Evolutionary conservation across 2,113 vertebrate species (phyloP).

Genomic region (Crotalus tigris): DNA sequence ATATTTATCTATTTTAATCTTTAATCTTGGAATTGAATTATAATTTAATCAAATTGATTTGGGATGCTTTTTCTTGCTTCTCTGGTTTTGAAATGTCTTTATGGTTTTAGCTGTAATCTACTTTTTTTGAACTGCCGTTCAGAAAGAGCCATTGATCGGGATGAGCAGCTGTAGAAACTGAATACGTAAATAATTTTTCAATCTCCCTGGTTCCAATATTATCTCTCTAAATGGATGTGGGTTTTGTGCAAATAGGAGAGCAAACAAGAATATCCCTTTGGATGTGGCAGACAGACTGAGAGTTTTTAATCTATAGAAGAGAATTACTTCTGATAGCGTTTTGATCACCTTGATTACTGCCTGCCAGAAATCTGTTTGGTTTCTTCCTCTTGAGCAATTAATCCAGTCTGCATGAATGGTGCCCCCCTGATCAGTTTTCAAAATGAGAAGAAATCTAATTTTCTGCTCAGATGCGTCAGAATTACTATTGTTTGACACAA

Average conservation of each 20-base stretch:
- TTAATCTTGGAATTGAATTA: background rate
- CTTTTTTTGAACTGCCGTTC: background rate
- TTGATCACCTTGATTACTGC: background rate
- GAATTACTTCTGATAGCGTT: background rate
- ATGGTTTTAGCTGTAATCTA: background rate
- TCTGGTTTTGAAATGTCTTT: background rate
- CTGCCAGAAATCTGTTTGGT: background rate
- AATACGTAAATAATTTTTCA: background rate
- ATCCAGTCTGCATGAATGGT: background rate
- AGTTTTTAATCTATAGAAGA: background rate
- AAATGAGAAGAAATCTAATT: conserved; percentile 5
- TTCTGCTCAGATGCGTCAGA: conserved; percentile 5
- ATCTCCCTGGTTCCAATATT: background rate
- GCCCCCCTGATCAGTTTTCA: background rate
- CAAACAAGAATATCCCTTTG: background rate
- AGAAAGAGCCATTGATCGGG: background rate
- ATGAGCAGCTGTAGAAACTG: background rate
- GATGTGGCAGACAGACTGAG: background rate
- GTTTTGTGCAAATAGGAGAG: background rate
- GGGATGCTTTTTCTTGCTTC: background rate
- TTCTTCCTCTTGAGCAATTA: background rate
- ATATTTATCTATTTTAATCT: background rate
- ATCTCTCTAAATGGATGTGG: background rate
- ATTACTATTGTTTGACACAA: background rate
- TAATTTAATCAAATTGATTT: background rate